Base-by-base conservation (phyloP, 1,140 invertebrate species). In the Zaprionus capensis region DNA sequence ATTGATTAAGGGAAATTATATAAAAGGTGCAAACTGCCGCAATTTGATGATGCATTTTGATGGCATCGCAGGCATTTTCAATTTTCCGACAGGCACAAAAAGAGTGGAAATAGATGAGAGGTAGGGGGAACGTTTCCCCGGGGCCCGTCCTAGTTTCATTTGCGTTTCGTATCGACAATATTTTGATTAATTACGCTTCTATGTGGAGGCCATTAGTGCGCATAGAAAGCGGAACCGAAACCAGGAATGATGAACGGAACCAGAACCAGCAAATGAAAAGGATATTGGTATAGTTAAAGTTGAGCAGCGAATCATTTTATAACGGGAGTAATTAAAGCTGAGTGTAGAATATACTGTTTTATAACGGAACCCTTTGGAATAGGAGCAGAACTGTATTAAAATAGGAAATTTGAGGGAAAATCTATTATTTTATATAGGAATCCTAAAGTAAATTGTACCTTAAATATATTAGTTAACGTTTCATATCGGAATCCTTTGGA, bases 1-100 rank as follows among this genome's bases (percentile, higher is more conserved):
- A 83, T 83, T 83, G 81, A 84, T 84, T 80, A 84, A 81, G 66
- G 81, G 73, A 80, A 78, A 84, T 84, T 84, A 74, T 78, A 84
- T 84, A 77, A 84, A 84, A 84, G 81, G 77, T 84, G 81, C 81
- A 84, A 84, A 84, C 65, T 78, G 76, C 70, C 69, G 68, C 68
- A 76, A 76, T 71, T 76, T 72, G 81, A 76, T 80, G 78, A 68
- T 78, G 59, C 70, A 78, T 65, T 78, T 76, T 70, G 72, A 61
- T 76, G 67, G 59, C 61, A 49, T 65, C 70, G 26, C 41, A 64
- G 51, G 72, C 49, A 56, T 17, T 76, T 71, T 64, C 34, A 44
- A 71, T 79, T 76, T 72, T 22, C 26, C 61, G 61, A 67, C 34
- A 63, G 51, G 11, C 26, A 36, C 36, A 58, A 71, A 64, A 59